Percentiles rank a stretch among this genome's conserved stretches.
Evolutionary conservation across 2,113 vertebrate genomes (phyloP).

Genomic region (Rhea pennata): DNA sequence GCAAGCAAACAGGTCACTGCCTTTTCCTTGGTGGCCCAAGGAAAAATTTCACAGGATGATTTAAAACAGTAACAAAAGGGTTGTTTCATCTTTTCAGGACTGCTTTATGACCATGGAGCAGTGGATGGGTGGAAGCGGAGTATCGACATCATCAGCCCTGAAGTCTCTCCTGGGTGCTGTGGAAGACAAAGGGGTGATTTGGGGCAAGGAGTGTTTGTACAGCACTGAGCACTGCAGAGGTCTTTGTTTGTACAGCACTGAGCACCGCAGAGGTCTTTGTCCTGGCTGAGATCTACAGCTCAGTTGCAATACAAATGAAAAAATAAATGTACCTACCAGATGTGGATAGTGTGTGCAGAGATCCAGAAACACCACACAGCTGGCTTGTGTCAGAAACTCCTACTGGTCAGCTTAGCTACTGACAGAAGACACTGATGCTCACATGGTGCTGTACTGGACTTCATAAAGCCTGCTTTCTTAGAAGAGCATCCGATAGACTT

Average conservation of each 20-base stretch:
- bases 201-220: background rate
- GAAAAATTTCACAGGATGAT: background rate
- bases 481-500: background rate
- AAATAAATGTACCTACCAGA: background rate
- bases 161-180: background rate
- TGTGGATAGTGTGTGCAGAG: background rate
- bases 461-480: background rate
- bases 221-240: too few species aligned
- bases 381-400: background rate
- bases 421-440: background rate
- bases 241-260: background rate
- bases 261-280: background rate
- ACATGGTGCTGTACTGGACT: background rate
- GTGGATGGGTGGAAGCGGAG: background rate
- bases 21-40: rapidly evolving
- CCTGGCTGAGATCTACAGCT: background rate
- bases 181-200: background rate
- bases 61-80: background rate
- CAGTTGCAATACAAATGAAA: background rate
- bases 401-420: background rate
- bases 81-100: background rate
- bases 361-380: background rate
- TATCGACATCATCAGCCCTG: rapidly evolving
- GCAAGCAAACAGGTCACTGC: rapidly evolving
- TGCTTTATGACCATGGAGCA: background rate